Evolutionary conservation across 2,888 invertebrate species (phyloP).

Genomic region (Thelaira solivaga): DNA sequence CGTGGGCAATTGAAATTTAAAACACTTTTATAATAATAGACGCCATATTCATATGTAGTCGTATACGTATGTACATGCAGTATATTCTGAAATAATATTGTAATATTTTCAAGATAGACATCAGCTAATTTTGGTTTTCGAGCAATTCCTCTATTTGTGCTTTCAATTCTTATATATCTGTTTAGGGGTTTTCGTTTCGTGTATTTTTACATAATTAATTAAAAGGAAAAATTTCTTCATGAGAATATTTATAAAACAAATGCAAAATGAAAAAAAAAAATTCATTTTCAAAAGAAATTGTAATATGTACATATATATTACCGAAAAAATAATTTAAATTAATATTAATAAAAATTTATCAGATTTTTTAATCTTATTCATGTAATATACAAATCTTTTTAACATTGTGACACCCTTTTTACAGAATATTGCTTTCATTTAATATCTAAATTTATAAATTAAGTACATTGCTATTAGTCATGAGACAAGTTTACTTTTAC

Average conservation of each 20-base stretch:
- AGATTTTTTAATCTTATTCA: not conserved
- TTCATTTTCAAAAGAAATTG: not conserved
- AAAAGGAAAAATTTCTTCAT: conserved; percentile 41
- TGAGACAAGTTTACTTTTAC: too few relatives aligned
- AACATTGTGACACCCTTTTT: too few relatives aligned
- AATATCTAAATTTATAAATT: too few relatives aligned
- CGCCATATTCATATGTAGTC: conserved; percentile 18
- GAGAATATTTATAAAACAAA: not conserved
- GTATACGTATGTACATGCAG: too few relatives aligned
- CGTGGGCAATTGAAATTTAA: conserved; percentile 44
- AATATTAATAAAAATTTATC: not conserved
- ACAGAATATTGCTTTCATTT: too few relatives aligned
- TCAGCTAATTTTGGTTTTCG: conserved; percentile 32
- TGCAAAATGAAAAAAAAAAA: not conserved
- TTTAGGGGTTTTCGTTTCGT: conserved; percentile 28
- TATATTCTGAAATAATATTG: too few relatives aligned
- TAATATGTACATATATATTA: not conserved
- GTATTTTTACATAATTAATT: conserved; percentile 29
- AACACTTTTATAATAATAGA: conserved; percentile 43
- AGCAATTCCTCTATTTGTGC: conserved; percentile 42
- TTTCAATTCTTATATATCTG: not conserved
- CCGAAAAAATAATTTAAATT: not conserved
- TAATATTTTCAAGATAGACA: too few relatives aligned
- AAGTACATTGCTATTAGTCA: too few relatives aligned
- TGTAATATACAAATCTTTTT: too few relatives aligned